Evolutionary conservation across 2,113 vertebrate genomes (phyloP).

Genomic region (Cichladusa arquata): DNA sequence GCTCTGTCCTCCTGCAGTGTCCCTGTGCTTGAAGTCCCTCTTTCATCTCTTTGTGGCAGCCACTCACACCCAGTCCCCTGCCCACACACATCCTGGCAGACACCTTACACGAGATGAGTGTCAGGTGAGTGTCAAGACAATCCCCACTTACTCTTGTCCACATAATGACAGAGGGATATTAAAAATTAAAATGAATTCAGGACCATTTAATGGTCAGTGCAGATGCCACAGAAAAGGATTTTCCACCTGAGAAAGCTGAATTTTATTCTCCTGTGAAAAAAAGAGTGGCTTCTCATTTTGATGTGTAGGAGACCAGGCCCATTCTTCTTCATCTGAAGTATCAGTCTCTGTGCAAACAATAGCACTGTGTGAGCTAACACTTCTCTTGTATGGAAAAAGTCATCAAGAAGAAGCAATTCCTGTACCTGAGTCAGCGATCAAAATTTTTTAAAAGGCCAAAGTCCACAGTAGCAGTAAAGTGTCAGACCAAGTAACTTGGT

Average conservation of each 20-base stretch:
- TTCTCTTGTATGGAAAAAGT: background rate
- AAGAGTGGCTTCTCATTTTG: background rate
- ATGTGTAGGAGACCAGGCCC: rapidly evolving
- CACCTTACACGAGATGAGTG: background rate
- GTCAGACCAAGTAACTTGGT: background rate
- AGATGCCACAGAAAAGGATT: background rate
- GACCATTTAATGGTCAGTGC: background rate
- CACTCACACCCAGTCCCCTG: background rate
- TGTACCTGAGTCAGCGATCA: background rate
- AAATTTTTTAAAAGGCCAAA: background rate
- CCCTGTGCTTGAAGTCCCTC: background rate
- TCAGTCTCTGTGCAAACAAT: background rate
- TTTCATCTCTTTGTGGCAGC: background rate
- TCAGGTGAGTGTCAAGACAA: background rate
- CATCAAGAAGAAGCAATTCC: background rate
- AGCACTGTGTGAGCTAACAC: background rate
- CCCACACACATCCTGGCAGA: background rate
- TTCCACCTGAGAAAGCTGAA: background rate
- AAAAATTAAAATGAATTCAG: background rate
- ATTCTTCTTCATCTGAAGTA: background rate
- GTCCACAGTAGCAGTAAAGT: background rate
- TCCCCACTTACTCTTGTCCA: background rate
- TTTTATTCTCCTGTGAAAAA: background rate
- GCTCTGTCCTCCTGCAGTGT: background rate
- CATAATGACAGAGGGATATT: background rate